Evolutionary conservation across 2,797 vertebrate species (phyloP), one percentile per base, ranked within the genome.

Genomic region (Falco peregrinus): DNA sequence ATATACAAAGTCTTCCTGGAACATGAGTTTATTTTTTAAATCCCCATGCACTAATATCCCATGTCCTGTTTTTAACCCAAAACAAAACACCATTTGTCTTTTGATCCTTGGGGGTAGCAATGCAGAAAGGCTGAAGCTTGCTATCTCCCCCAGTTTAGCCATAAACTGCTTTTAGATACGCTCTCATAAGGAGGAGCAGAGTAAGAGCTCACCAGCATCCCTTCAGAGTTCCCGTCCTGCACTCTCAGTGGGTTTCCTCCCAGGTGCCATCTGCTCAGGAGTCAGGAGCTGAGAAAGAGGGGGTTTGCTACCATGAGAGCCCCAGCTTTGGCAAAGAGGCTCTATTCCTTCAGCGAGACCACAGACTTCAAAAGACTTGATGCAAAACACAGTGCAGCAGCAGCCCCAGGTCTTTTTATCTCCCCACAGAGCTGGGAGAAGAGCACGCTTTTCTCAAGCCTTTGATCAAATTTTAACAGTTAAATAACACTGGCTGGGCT

Each of bases 281-380:
- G 26, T 13, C 21, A 39, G 13, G 17, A 75, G 48, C 63, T 13
- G 37, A 84, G 33, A 57, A 60, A 68, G 45, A 65, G 15, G 7
- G 10, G 3, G 6, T 10, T 77, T 2, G 0, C 24, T 35, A 5
- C 9, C 26, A 10, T 0, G 0, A 61, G 19, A 70, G 28, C 29
- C 61, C n/a, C 51, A 50, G 31, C 31, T 37, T 50, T 31, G 26
- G 56, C 20, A 80, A 29, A 86, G 8, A 13, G 31, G 11, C 6
- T 77, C 69, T 64, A 57, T 64, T 57, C 37, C 47, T 51, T 65
- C 47, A 39, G 28, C 0, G 0, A 57, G 47, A 45, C 33, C 28
- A 28, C 10, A 35, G 7, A 9, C 54, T 85, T 83, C 85, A 57
- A 87, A 90, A 76, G 50, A 31, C 24, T 53, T 17, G 14, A 50